These are phyloP conservation scores for Cyanoderma ruficeps DNA, from an alignment of 2,113 vertebrate species.

Conservation along the genomic window DNA sequence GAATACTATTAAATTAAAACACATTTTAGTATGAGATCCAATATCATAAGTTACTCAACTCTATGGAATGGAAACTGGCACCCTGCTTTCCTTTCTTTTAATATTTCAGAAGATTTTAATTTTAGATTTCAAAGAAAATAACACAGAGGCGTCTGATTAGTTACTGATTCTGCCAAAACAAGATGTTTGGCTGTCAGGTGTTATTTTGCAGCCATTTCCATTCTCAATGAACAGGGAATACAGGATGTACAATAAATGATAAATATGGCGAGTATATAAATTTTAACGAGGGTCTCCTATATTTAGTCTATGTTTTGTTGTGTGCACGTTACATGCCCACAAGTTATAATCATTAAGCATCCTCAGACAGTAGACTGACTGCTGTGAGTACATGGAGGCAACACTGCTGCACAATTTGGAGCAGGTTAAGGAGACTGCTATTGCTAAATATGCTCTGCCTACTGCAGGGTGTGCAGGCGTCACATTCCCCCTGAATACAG, in stretches of 20 bases:
- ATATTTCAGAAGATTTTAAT: neutral
- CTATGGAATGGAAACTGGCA: neutral
- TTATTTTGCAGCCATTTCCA: neutral
- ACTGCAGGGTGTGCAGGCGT: neutral
- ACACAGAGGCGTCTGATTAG: neutral
- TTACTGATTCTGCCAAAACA: neutral
- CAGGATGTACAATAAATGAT: neutral
- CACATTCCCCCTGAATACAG: neutral
- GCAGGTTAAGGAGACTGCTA: neutral
- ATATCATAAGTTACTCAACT: neutral
- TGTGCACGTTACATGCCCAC: neutral
- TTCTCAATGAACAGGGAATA: neutral
- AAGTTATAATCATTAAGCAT: neutral
- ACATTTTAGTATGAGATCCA: neutral
- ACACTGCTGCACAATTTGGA: neutral
- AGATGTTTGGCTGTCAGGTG: neutral
- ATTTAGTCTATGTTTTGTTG: neutral
- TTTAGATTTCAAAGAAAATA: neutral
- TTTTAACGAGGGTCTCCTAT: neutral
- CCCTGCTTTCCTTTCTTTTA: neutral
- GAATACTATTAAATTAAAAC: neutral
- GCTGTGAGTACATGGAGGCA: neutral
- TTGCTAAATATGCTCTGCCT: neutral
- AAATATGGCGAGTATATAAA: neutral
- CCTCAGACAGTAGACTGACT: neutral